Evolutionary conservation across 1,140 invertebrate species (phyloP).

Genomic region (Ceratoteleas bidentatus): DNA sequence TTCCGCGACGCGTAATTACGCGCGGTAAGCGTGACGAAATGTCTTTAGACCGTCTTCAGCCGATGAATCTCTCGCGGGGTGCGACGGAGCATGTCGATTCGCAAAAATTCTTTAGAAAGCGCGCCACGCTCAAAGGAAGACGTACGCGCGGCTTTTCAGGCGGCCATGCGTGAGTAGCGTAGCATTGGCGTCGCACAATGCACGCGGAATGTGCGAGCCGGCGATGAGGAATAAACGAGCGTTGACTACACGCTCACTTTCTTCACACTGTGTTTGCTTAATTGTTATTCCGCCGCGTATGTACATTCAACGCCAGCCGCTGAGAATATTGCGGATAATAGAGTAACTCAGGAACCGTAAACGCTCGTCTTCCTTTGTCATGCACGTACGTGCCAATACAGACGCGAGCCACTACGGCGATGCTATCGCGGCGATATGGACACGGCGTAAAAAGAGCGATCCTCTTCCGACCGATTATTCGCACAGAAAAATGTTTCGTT

Average conservation of each 20-base stretch:
- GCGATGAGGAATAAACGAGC: constrained; percentile 38
- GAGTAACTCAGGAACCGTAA: too few relatives aligned
- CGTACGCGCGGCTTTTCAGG: constrained; percentile 44
- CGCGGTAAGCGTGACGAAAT: constrained; percentile 63
- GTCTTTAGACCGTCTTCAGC: constrained; percentile 46
- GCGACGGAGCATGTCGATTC: constrained; percentile 49
- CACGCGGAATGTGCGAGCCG: constrained; percentile 38
- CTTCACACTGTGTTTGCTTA: constrained; percentile 60
- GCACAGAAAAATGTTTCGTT: too few relatives aligned
- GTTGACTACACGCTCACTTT: constrained; percentile 58
- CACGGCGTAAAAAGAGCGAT: too few relatives aligned
- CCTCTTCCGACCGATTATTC: too few relatives aligned
- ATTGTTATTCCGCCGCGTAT: constrained; percentile 60
- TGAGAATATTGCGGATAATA: too few relatives aligned
- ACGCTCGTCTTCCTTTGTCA: too few relatives aligned
- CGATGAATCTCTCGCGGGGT: constrained; percentile 47
- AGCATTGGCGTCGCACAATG: constrained; percentile 52
- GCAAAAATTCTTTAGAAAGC: constrained; percentile 62
- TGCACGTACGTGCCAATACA: too few relatives aligned
- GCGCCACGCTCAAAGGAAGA: constrained; percentile 56
- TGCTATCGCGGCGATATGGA: too few relatives aligned
- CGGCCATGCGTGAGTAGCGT: constrained; percentile 58
- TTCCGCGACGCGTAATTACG: constrained; percentile 57
- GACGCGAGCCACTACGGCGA: too few relatives aligned
- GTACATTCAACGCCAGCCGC: too few relatives aligned